phyloP scores from a whole-genome alignment of 2,888 invertebrate species.

The Himalopsyche kuldschensis region DNA sequence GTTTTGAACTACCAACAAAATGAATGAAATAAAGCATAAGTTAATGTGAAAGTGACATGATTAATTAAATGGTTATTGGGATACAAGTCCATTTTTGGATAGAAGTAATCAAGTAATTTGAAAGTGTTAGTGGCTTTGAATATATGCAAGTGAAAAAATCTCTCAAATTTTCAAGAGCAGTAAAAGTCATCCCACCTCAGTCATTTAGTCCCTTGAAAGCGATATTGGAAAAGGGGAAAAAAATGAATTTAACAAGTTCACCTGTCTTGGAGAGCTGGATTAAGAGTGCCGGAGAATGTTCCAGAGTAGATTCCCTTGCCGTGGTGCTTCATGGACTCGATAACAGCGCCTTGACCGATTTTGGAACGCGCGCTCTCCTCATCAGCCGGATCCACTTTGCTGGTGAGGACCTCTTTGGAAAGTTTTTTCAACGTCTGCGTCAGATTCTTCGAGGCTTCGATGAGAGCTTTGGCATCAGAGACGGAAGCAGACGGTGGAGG shows the following conservation, averaged over 20 bases:
- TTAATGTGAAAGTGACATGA: too few relatives aligned
- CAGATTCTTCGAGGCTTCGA: conserved; percentile 88
- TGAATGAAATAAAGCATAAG: too few relatives aligned
- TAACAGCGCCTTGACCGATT: conserved; percentile 72
- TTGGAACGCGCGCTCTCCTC: conserved; percentile 54
- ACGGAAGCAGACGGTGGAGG: conserved; percentile 51
- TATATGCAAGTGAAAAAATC: not conserved
- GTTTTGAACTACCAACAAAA: too few relatives aligned
- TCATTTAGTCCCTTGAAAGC: too few relatives aligned
- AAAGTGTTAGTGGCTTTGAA: not conserved
- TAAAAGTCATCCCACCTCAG: not conserved
- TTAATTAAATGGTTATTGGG: too few relatives aligned
- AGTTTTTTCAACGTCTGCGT: conserved; percentile 89
- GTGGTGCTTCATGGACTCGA: conserved; percentile 90
- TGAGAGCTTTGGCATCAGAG: conserved; percentile 73
- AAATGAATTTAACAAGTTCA: conserved; percentile 41
- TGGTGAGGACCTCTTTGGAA: conserved; percentile 85
- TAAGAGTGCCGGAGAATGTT: conserved; percentile 92
- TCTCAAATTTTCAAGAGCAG: not conserved
- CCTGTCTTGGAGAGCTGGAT: conserved; percentile 90
- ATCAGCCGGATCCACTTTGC: conserved; percentile 54
- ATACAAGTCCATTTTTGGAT: too few relatives aligned
- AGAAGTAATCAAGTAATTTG: too few relatives aligned
- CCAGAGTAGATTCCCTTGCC: conserved; percentile 95
- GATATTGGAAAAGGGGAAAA: not conserved